Conservation (phyloP, 1,140 invertebrate genomes). For the Hyphantria cunea region DNA sequence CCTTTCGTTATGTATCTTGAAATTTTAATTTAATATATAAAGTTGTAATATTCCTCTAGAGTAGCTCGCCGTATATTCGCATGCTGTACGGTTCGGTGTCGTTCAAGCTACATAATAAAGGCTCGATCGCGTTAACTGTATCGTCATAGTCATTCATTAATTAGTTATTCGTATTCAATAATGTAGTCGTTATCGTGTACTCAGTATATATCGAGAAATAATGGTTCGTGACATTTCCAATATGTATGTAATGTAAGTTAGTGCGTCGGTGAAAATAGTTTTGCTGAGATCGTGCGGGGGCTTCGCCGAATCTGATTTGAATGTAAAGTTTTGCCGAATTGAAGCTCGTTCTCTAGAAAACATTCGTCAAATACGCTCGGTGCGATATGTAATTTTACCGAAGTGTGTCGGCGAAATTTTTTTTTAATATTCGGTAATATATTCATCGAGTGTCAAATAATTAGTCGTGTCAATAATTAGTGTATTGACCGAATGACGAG, state of each 20-base stretch:
- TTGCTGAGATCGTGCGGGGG: not conserved
- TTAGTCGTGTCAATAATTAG: not conserved
- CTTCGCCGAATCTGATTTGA: slow-evolving; percentile 3
- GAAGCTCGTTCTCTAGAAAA: slow-evolving; percentile 6
- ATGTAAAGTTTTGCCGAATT: slow-evolving; percentile 18
- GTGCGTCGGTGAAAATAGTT: slow-evolving; percentile 1
- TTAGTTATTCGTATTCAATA: slow-evolving; percentile 48
- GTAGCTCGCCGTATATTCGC: slow-evolving; percentile 30
- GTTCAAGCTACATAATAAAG: slow-evolving; percentile 68
- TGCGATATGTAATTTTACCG: too few relatives aligned
- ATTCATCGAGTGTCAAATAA: slow-evolving; percentile 3
- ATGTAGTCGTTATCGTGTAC: slow-evolving; percentile 54
- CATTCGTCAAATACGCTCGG: slow-evolving; percentile 12
- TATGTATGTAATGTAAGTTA: slow-evolving; percentile 54
- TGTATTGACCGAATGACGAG: slow-evolving; percentile 31
- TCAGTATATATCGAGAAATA: slow-evolving; percentile 60
- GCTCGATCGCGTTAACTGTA: slow-evolving; percentile 62
- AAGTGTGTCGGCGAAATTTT: not conserved
- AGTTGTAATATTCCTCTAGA: slow-evolving; percentile 10
- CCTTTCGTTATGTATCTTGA: slow-evolving; percentile 68
- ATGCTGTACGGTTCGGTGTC: slow-evolving; percentile 36
- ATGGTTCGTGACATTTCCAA: slow-evolving; percentile 77
- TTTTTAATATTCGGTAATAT: not conserved
- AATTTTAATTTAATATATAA: slow-evolving; percentile 33
- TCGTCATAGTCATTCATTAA: slow-evolving; percentile 69